These are phyloP conservation scores for Elephantulus edwardii DNA, from an alignment of 2,113 vertebrate species.

Conservation along the genomic window DNA sequence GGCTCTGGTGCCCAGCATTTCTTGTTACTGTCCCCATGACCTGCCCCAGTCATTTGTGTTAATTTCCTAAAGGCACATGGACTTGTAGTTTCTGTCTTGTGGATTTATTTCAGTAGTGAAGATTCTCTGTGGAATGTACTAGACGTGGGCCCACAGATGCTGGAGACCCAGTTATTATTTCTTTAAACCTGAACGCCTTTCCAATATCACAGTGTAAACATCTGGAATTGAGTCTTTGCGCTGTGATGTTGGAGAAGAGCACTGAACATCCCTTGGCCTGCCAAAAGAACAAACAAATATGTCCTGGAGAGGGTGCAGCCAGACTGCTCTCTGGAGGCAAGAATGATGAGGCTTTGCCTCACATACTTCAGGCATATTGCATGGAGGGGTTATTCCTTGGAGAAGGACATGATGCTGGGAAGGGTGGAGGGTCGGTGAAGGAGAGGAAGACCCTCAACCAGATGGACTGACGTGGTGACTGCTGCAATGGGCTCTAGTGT, in stretches of 20 bases:
- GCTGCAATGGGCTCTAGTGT: too few relatives aligned
- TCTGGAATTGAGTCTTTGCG: constrained; percentile 17
- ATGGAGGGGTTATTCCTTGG: too few relatives aligned
- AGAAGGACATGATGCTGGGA: too few relatives aligned
- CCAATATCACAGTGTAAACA: background rate
- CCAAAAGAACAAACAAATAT: too few relatives aligned
- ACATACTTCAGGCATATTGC: too few relatives aligned
- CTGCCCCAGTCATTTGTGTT: background rate
- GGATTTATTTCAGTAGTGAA: background rate
- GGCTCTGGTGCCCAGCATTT: background rate
- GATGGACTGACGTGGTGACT: too few relatives aligned
- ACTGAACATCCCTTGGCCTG: background rate
- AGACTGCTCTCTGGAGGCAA: too few relatives aligned
- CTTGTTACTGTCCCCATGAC: background rate
- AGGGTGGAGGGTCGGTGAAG: too few relatives aligned
- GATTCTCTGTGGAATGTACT: background rate
- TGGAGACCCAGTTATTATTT: background rate
- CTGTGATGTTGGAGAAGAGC: too few relatives aligned
- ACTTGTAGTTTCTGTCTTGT: background rate
- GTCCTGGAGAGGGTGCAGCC: too few relatives aligned
- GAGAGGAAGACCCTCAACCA: too few relatives aligned
- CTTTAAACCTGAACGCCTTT: background rate
- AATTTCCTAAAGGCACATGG: background rate
- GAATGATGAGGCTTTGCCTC: too few relatives aligned
- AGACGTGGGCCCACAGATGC: background rate